Base-by-base conservation (phyloP, 2,888 invertebrate species). In the Bimastos eiseni region DNA sequence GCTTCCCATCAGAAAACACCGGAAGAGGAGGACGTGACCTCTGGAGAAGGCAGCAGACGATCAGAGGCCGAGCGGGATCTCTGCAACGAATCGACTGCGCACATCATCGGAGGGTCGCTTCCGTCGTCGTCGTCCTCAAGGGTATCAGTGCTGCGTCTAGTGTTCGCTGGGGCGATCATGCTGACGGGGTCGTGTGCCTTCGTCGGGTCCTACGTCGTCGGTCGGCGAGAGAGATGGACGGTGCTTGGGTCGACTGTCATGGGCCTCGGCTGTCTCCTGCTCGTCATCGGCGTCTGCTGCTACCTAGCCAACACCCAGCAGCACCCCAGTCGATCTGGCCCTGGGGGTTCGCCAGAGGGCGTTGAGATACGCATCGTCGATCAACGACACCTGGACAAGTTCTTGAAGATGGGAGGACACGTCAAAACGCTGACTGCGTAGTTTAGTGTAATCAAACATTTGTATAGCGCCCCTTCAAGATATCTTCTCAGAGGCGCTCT, bases 351-450 rank as follows among this genome's bases (percentile, higher is more conserved):
- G 15, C 86, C 86, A 1, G 49, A 70, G 24, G 36, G 44, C 88
- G 84, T 91, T n/a, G 91, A 91, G 41, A 91, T 91, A 13, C 86
- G 90, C 37, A 90, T 91, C 33, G 91, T 91, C 33, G 91, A 90
- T 89, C n/a, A 90, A 44, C 21, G 44, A 41, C 91, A 91, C 49
- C 33, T 91, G 90, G 91, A 38, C n/a, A 90, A 88, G 33, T 83
- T 91, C 37, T 44, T 91, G 70, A 90, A 90, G 90, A 88, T 90
- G 55, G 91, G 91, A 36, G 89, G n/a, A 34, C 90, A 90, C 55
- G 90, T 91, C 3, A 88, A 91, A 83, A 90, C 90, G 17, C 44
- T 91, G 37, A 90, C 89, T 30, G 89, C 70, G 11, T n/a, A n/a
- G n/a, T n/a, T n/a, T n/a, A n/a, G n/a, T n/a, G n/a, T n/a, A n/a